Base-by-base conservation (phyloP, 35 echinoderm and acorn worm species). In the Strongylocentrotus purpuratus region DNA sequence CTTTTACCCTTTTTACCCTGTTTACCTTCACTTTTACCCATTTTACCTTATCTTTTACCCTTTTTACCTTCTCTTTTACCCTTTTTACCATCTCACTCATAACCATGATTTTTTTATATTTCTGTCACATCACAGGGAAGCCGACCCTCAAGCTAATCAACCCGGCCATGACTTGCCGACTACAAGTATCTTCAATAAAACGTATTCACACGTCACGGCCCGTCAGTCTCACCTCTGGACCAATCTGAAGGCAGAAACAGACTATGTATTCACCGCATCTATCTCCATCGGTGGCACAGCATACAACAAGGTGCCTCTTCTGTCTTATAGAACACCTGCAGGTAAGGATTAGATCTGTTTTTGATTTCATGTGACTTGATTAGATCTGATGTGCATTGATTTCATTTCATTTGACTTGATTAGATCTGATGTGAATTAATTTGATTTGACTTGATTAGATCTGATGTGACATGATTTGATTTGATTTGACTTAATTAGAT, bases 211-310 rank as follows among this genome's bases (percentile, higher is more conserved):
- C 41, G 8, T 17, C 10, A 11, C 7, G 17, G 91, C 47, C 14
- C 41, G 48, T 32, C 9, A 46, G 48, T 55, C 45, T 9, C 31
- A 48, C 28, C 32, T 22, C 14, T 92, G 91, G 91, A 31, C 65
- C 22, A 71, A 61, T 15, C 41, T 95, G 85, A 95, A 95, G 31
- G 11, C 70, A 32, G 85, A 87, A 5, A 95, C 94, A 9, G 48
- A 85, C 31, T 95, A 95, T 48, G 94, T 86, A 71, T 95, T 95
- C 85, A 95, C 94, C 22, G 85, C 45, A 25, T 33, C 85, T 22
- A 71, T 95, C 28, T 9, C 25, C 18, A 47, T 35, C 17, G 46
- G 31, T 86, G 6, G 14, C 28, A 86, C 41, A 31, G 85, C 41
- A 20, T 95, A 47, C 94, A 46, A 95, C 70, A 95, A 87, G 32